Evolutionary conservation across 2,888 invertebrate species (phyloP), one percentile per base, ranked within the genome.

Genomic region (Drosophila algonquin): DNA sequence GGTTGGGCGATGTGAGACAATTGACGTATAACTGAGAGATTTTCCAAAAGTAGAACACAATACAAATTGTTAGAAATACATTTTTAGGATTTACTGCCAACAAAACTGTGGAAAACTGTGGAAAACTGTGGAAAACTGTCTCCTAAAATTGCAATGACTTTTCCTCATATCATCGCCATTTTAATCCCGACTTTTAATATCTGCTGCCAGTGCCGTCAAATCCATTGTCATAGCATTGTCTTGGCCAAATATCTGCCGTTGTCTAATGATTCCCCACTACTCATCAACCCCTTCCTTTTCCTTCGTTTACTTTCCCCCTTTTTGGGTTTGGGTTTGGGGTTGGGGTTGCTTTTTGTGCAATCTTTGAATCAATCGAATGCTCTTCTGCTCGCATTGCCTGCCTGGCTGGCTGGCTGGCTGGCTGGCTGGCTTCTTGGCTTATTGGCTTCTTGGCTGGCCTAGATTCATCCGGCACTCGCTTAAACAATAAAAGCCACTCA

Each of bases 401-500:
- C 0, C 9, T 35, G 35, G 1, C 4, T 35, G 40, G 6, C 40
- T 54, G 21, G 10, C n/a, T 35, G 44, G n/a, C n/a, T 40, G 60
- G 47, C 40, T 72, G 71, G 54, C 71, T 40, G 18, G 30, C 40
- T 55, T 64, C n/a, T 65, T 40, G 60, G 40, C 40, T 30, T 21
- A 14, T 40, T 40, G 18, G 30, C 40, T 55, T 64, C n/a, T 65
- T 40, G 60, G 47, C 40, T 72, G 71, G 54, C 71, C 71, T 72
- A 72, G 67, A 72, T 72, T 70, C 51, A 40, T 10, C 51, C 57
- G 21, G 56, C 56, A 54, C 21, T 51, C 65, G 68, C 76, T 80
- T 59, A 74, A 80, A 81, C 80, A 79, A 82, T 80, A 79, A 81
- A 79, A 79, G 70, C 72, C 73, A 76, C 80, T 80, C 64, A 35